Percentiles rank a stretch among this genome's conserved stretches.
These are phyloP conservation scores for Malachius bipustulatus DNA, from an alignment of 2,888 invertebrate genomes.

Conservation along the genomic window DNA sequence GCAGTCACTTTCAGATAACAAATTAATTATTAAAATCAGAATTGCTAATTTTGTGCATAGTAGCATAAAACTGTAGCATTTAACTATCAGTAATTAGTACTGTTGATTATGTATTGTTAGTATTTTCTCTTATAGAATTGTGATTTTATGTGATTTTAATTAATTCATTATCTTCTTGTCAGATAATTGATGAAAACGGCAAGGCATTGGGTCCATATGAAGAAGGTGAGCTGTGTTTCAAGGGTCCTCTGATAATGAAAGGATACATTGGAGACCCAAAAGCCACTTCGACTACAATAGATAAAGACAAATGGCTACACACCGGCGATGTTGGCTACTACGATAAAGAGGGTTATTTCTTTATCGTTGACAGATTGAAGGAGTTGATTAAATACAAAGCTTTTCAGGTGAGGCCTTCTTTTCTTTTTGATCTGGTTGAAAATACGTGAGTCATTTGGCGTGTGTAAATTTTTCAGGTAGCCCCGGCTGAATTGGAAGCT, in stretches of 20 bases:
- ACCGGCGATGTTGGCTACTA: slow-evolving; percentile 80
- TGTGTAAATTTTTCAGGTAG: slow-evolving; percentile 53
- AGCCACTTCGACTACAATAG: slow-evolving; percentile 56
- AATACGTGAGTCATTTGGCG: too few species aligned
- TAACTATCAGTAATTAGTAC: too few species aligned
- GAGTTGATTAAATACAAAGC: slow-evolving; percentile 90
- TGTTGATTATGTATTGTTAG: too few species aligned
- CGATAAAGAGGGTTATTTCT: slow-evolving; percentile 67
- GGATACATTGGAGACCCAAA: slow-evolving; percentile 67
- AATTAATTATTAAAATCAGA: too few species aligned
- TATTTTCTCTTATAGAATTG: too few species aligned
- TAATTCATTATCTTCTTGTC: too few species aligned
- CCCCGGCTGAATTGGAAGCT: slow-evolving; percentile 81
- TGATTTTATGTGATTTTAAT: too few species aligned
- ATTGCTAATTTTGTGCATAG: too few species aligned
- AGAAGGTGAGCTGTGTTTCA: slow-evolving; percentile 75
- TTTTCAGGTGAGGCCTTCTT: slow-evolving; percentile 70
- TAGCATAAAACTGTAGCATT: too few species aligned
- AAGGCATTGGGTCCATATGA: slow-evolving; percentile 48
- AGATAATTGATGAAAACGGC: slow-evolving; percentile 51
- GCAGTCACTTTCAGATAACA: too few species aligned
- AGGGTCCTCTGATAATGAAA: slow-evolving; percentile 56
- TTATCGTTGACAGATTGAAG: slow-evolving; percentile 76
- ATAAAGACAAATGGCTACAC: slow-evolving; percentile 65
- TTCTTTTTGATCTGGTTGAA: too few species aligned